Conservation (phyloP, 2,888 invertebrate species). For the Neelides folsomi region DNA sequence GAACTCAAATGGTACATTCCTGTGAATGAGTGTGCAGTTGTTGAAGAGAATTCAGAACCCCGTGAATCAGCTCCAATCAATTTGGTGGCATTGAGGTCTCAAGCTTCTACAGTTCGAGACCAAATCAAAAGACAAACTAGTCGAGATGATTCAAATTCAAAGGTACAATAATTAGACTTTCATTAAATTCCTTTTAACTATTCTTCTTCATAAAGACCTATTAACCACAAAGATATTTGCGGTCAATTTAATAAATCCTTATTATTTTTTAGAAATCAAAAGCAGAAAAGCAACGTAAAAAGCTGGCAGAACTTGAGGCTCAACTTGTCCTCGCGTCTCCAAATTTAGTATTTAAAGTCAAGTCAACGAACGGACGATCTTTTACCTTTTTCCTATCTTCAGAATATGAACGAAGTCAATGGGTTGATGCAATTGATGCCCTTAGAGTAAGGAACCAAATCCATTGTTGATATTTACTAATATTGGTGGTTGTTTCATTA, state of each 20-base stretch:
- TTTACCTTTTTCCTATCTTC: conserved; percentile 78
- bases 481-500: background rate
- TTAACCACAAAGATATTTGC: no score
- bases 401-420: conserved; percentile 84
- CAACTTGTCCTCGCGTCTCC: conserved; percentile 81
- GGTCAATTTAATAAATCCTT: background rate
- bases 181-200: background rate
- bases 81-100: conserved; percentile 56
- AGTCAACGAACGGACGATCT: conserved; percentile 46
- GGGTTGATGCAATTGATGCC: conserved; percentile 81
- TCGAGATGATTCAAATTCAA: conserved; percentile 45
- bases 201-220: background rate
- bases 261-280: conserved; percentile 29
- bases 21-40: conserved; percentile 63
- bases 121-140: conserved; percentile 65
- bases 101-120: conserved; percentile 69
- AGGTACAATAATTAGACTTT: conserved; percentile 8
- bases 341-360: conserved; percentile 66
- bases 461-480: background rate
- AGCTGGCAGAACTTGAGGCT: conserved; percentile 76
- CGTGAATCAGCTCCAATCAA: conserved; percentile 66
- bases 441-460: conserved; percentile 48
- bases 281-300: conserved; percentile 71
- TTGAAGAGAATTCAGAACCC: conserved; percentile 55
- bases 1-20: conserved; percentile 90